Evolutionary conservation across 1,140 invertebrate genomes (phyloP), one percentile per base, ranked within the genome.

Genomic region (Sinella curviseta): DNA sequence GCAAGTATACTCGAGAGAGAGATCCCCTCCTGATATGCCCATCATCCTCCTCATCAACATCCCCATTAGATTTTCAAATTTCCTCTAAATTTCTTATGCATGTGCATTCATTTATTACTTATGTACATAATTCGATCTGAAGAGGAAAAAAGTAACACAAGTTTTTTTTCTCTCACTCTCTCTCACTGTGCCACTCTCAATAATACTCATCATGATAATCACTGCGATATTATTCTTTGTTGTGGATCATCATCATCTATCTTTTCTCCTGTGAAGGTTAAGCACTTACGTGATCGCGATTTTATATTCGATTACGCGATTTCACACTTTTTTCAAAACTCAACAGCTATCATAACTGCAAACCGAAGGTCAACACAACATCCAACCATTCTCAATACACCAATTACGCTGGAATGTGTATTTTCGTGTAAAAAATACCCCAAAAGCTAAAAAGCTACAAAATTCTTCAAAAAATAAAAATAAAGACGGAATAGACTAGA

Each of bases 31-130:
- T 48, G 39, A 48, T 48, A 70, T 70, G 65, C 65, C 65, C 65
- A 28, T 60, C 39, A 77, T 55, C 76, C 24, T 57, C 78, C 36
- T 80, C 78, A 80, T 77, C 77, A 55, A 28, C 30, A 33, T 54
- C 75, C 54, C 77, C 73, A 81, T 81, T 81, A 78, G 76, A 77
- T 76, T 78, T 78, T 78, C 80, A 81, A 81, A 81, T 81, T 81
- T 81, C 77, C 77, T 76, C 80, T 77, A 81, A 81, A 81, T 81
- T 81, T 78, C 80, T 81, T 81, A 81, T 81, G 80, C 77, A 81
- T 81, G 80, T 81, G 80, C 80, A 81, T 81, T 81, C 80, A 81
- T 81, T 81, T 81, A 81, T 81, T 81, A 81, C 80, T 70, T 81
- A 81, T 81, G 80, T 81, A 81, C 80, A 81, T 81, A 81, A 81